phyloP scores from a whole-genome alignment of 37 sponge, comb jelly and placozoan species.

The Agelas oroides region DNA sequence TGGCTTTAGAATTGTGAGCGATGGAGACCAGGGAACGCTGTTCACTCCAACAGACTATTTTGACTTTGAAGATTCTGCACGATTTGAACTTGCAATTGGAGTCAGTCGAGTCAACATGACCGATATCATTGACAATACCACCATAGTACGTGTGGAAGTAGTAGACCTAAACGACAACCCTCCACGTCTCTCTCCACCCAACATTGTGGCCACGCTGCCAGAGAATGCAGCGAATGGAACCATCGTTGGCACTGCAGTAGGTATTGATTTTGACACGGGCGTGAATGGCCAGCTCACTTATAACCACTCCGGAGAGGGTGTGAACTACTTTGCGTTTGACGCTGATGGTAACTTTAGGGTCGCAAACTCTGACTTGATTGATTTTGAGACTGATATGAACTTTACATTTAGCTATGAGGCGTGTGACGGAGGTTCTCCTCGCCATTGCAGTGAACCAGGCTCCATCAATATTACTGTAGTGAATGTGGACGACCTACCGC shows the following conservation, averaged over 20 bases:
- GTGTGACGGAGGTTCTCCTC: constrained; percentile 55
- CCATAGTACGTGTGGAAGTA: constrained; percentile 30
- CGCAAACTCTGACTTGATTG: background rate
- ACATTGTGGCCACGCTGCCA: constrained; percentile 27
- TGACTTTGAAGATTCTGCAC: constrained; percentile 63
- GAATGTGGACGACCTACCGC: constrained; percentile 80
- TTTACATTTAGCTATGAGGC: constrained; percentile 52
- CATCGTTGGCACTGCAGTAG: constrained; percentile 38
- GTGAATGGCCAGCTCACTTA: constrained; percentile 55
- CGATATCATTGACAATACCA: constrained; percentile 30
- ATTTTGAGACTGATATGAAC: constrained; percentile 29
- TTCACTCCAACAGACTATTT: constrained; percentile 53
- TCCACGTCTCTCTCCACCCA: constrained; percentile 71
- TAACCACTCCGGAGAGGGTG: constrained; percentile 51
- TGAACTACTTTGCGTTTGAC: constrained; percentile 50
- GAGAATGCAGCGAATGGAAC: constrained; percentile 36
- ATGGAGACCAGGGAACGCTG: constrained; percentile 38
- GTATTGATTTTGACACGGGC: constrained; percentile 78
- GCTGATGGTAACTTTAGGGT: constrained; percentile 44
- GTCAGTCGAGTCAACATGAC: constrained; percentile 67
- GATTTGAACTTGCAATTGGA: constrained; percentile 47
- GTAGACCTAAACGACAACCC: constrained; percentile 79
- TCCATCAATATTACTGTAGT: constrained; percentile 48
- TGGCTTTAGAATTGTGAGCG: constrained; percentile 52
- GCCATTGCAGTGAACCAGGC: constrained; percentile 52